Base-by-base conservation (phyloP, 2,113 vertebrate genomes). In the Anas platyrhynchos region DNA sequence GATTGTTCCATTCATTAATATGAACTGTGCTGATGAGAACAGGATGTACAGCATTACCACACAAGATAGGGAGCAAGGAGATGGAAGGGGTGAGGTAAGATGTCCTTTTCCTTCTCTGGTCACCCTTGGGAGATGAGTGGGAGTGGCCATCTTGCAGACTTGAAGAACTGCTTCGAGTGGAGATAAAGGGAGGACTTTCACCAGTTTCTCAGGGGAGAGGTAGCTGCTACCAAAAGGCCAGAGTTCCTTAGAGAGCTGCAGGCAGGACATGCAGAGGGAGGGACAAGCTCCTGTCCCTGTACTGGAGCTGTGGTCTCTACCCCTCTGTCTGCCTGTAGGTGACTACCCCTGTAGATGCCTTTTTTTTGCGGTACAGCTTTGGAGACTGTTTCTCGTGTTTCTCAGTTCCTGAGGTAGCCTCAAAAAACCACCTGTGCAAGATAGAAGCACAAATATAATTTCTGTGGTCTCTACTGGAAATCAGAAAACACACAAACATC, bases 1-100 rank as follows among this genome's bases (percentile, higher is more conserved):
- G 62, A 48, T 79, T 50, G 50, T 72, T 93, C 50, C 58, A 43
- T 82, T 95, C 44, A 16, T 92, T 95, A 72, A 54, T 88, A 93
- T 21, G 38, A 68, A 54, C 50, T 25, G 59, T 0, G 0, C 23
- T 73, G 83, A 94, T 93, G 86, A 91, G 88, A 89, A 93, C 92
- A 90, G 90, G 88, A 78, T 93, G 79, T 13, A 2, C 32, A 68
- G 58, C 78, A 87, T 58, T 86, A 74, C 56, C 66, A 14, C 48
- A 66, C 0, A 4, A 76, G 62, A 20, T 20, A 84, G 83, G 58
- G 73, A 89, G 83, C 1, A 6, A 66, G 48, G 86, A 89, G 88
- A 29, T 92, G 83, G 86, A 59, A 68, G 75, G 71, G 77, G n/a
- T 82, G 86, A 96, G 81, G 80, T 69, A 58, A 92, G 36, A 65